A percentile compares a stretch with the other conserved stretches of the same genome.
These are phyloP conservation scores for Carpatolechia fugitivella DNA, from an alignment of 2,888 invertebrate species.

Conservation along the genomic window DNA sequence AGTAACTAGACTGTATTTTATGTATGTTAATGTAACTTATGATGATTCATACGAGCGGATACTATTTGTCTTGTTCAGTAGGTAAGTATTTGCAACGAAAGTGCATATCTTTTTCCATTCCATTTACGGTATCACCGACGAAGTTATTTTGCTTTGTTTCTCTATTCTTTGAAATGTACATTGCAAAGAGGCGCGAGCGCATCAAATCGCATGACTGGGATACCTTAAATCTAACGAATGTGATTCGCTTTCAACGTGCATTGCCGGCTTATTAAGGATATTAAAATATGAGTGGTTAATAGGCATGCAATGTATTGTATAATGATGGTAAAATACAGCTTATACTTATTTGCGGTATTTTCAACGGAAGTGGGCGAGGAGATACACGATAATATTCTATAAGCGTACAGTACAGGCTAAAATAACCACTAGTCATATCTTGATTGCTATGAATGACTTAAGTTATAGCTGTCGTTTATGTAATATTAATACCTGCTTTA, in stretches of 20 bases:
- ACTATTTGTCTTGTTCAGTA: no score
- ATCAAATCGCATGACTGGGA: constrained; percentile 29
- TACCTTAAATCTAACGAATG: neutral
- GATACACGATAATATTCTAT: constrained; percentile 38
- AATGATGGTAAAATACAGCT: neutral
- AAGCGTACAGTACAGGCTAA: constrained; percentile 30
- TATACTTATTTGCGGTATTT: constrained; percentile 29
- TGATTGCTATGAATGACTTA: constrained; percentile 24
- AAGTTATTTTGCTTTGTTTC: constrained; percentile 5
- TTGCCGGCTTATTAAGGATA: neutral
- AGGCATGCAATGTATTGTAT: neutral
- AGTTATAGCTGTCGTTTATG: constrained; percentile 18
- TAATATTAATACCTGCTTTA: constrained; percentile 6
- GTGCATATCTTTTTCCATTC: constrained; percentile 11
- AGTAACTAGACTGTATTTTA: no score
- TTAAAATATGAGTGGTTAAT: neutral
- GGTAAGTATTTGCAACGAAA: neutral
- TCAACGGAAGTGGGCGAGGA: constrained; percentile 51
- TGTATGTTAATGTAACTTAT: no score
- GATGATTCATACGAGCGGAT: no score
- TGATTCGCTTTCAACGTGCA: neutral
- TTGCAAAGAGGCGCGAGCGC: constrained; percentile 28
- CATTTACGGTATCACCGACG: neutral
- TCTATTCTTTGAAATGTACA: constrained; percentile 4
- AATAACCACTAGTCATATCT: constrained; percentile 29